Base-by-base conservation (phyloP, 1,140 invertebrate species). In the Psix sp. region DNA sequence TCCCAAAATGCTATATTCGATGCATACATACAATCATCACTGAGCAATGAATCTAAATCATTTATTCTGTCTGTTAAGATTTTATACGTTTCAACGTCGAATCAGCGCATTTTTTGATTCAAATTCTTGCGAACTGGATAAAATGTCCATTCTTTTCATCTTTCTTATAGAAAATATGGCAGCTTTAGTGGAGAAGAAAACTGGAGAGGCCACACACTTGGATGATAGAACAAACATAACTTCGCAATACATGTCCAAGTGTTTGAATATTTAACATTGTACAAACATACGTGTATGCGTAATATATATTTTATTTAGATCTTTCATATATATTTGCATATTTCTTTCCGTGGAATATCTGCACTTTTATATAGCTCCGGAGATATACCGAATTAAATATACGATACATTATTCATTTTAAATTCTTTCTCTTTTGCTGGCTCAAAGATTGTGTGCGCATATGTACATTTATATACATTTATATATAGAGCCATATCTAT, bases 361-460 rank as follows among this genome's bases (percentile, higher is more conserved):
- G 14, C 17, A 63, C 56, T 49, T 67, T 67, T 62, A 70, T 65
- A 74, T 67, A 65, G 42, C 56, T 60, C 68, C 17, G 35, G 57
- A 60, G 59, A 72, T 81, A 81, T 84, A 82, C 82, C 78, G 78
- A 82, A 86, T 87, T 87, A 87, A 87, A 85, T 87, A 87, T 87
- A 87, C 85, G 83, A 86, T 87, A 86, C 86, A 87, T 87, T 86
- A 86, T 86, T 86, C 86, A 87, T 86, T 86, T 86, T 82, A 83
- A 86, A 81, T 84, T 87, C 84, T 86, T 85, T 86, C 84, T 84
- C 80, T 81, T 82, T 83, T 79, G 81, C 80, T 79, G 78, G 74
- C 51, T 71, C 16, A 72, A 79, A 81, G 78, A 80, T 78, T 76
- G 77, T 81, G 71, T 75, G 31, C 26, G 26, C 80, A 35, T 48